Evolutionary conservation across 2,797 vertebrate species (phyloP), one percentile per base, ranked within the genome.

Genomic region (Sarcoramphus papa): DNA sequence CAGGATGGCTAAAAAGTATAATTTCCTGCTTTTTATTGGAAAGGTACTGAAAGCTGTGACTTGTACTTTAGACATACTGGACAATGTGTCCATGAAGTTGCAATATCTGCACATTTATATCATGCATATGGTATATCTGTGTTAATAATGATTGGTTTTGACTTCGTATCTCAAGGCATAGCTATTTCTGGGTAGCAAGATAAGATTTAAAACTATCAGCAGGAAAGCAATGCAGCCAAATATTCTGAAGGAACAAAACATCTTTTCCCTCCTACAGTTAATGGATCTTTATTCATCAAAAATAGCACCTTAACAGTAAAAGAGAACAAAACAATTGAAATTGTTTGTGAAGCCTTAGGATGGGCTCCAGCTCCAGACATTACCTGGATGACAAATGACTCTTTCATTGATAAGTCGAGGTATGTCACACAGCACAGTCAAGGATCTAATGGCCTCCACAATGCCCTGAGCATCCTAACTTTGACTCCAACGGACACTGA

Each of bases 291-390:
- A 97, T 62, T 64, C 93, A 97, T 99, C 68, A 94, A 92, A 70
- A 97, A 97, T 85, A 97, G 78, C 30, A 93, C 97, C 77, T 92
- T 96, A 60, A 93, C 98, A 54, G 98, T 98, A 90, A 94, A 88
- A 74, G 97, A 98, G 87, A 98, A 98, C 22, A 64, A 97, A 31
- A 93, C 94, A 30, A 64, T 98, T 88, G 95, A 94, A 68, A 98
- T 99, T 97, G 96, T 98, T 95, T 99, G 99, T 74, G 96, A 83
- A 91, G 99, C 98, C 21, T 56, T 62, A 54, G 98, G 98, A 97
- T 99, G 99, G 99, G 90, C 68, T 91, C 98, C 99, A 7, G 84
- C 95, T 89, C 99, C 99, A 31, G 81, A 81, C 31, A 96, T 99
- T 70, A 92, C 96, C 54, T 99, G 99, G 99, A 95, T 97, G 67